phyloP scores from a whole-genome alignment of 2,888 invertebrate species.

The Agonopterix alstromeriana region DNA sequence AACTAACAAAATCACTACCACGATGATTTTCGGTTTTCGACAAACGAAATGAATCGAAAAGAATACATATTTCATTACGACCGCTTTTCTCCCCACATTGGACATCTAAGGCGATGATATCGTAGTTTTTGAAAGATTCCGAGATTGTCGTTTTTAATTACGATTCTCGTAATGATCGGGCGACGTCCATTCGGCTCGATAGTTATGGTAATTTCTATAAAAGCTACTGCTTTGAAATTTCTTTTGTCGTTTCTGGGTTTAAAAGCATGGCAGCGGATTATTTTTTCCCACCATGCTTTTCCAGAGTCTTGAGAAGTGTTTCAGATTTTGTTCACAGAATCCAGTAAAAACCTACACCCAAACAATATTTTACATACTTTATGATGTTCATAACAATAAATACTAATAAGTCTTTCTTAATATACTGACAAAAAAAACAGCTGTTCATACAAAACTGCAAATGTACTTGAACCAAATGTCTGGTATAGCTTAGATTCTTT shows the following conservation, averaged over 20 bases:
- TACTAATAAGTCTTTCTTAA: no score
- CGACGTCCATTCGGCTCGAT: slow-evolving; percentile 16
- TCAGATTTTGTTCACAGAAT: no score
- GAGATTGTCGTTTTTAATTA: slow-evolving; percentile 44
- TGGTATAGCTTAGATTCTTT: no score
- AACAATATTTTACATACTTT: no score
- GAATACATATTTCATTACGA: slow-evolving; percentile 53
- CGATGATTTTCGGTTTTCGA: slow-evolving; percentile 24
- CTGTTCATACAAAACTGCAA: no score
- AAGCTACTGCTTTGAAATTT: slow-evolving; percentile 56
- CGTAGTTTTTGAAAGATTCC: slow-evolving; percentile 21
- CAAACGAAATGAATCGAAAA: slow-evolving; percentile 21
- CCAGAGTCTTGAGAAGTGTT: no score
- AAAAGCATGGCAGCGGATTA: slow-evolving; percentile 22
- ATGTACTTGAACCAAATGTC: no score
- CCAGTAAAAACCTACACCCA: no score
- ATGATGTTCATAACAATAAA: no score
- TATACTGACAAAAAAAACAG: no score
- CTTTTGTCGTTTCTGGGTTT: slow-evolving; percentile 34
- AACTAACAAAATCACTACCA: slow-evolving; percentile 13
- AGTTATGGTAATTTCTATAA: slow-evolving; percentile 62
- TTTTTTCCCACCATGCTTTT: neutral
- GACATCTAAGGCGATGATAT: slow-evolving; percentile 27
- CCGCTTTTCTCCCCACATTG: slow-evolving; percentile 8
- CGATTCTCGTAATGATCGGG: slow-evolving; percentile 22